Percentiles rank a stretch among this genome's conserved stretches.
phyloP scores from a whole-genome alignment of 2,888 invertebrate species.

The Azorinus chamasolen region DNA sequence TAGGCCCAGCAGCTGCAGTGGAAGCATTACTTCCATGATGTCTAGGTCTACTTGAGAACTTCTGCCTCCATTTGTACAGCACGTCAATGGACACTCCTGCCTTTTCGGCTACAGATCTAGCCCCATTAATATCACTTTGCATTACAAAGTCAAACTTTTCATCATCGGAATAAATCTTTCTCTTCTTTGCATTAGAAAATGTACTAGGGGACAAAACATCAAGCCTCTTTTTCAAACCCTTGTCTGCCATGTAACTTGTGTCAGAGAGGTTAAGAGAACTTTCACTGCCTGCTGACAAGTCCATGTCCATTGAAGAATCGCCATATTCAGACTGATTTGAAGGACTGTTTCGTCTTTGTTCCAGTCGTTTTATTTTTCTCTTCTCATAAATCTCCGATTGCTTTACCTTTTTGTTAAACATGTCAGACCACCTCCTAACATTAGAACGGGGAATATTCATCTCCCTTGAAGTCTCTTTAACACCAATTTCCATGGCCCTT shows the following conservation, averaged over 20 bases:
- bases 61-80: constrained; percentile 56
- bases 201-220: no score
- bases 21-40: background rate
- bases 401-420: constrained; percentile 19
- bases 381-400: background rate
- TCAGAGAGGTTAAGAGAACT: background rate
- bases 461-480: constrained; percentile 30
- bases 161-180: constrained; percentile 38
- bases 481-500: constrained; percentile 45
- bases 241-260: background rate
- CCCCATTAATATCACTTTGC: constrained; percentile 39
- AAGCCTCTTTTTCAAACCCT: background rate
- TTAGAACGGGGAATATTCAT: constrained; percentile 52
- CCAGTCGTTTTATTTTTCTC: background rate
- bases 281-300: background rate
- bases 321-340: no score
- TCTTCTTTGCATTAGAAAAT: constrained; percentile 8
- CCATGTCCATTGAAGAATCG: no score
- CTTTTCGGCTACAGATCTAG: constrained; percentile 34
- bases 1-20: no score
- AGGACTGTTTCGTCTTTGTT: no score
- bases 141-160: constrained; percentile 44
- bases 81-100: constrained; percentile 48
- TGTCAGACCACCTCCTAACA: constrained; percentile 52
- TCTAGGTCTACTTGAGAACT: constrained; percentile 16